Conservation (phyloP, 1,140 invertebrate genomes). For the Hirudo medicinalis region DNA sequence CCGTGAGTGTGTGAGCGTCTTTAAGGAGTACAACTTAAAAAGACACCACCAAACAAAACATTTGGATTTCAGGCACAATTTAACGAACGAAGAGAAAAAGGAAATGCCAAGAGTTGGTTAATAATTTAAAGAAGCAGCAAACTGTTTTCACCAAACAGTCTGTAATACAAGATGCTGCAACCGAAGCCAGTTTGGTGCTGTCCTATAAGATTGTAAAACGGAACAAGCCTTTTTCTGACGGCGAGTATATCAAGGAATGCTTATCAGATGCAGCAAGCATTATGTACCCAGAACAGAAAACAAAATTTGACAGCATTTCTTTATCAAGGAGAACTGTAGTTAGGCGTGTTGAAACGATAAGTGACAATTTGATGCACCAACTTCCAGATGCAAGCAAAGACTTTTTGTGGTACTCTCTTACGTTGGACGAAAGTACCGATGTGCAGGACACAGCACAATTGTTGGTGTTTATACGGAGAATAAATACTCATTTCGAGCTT, state of each 20-base stretch:
- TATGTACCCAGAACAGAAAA: not conserved
- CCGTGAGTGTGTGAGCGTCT: not conserved
- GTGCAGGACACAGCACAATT: slow-evolving; percentile 17
- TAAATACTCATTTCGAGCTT: slow-evolving; percentile 18
- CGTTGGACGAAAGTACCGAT: slow-evolving; percentile 21
- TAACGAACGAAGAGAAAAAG: no score
- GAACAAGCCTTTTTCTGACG: not conserved
- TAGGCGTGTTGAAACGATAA: not conserved
- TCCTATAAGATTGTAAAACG: not conserved
- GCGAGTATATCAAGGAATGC: not conserved
- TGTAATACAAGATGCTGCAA: not conserved
- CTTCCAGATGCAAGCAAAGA: not conserved
- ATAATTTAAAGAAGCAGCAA: slow-evolving; percentile 17
- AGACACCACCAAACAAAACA: not conserved
- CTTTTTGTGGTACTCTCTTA: slow-evolving; percentile 18
- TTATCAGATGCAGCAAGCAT: not conserved
- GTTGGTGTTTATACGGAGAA: slow-evolving; percentile 20
- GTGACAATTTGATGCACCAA: not conserved
- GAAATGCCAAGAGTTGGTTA: no score
- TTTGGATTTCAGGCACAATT: not conserved
- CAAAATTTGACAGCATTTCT: not conserved
- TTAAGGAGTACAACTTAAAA: slow-evolving; percentile 11
- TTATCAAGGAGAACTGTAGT: not conserved
- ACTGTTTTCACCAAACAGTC: slow-evolving; percentile 8
- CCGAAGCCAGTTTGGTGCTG: not conserved